Percentiles rank a stretch among this genome's conserved stretches.
Conservation (phyloP, 2,888 invertebrate species). For the Hoplodrina ambigua region DNA sequence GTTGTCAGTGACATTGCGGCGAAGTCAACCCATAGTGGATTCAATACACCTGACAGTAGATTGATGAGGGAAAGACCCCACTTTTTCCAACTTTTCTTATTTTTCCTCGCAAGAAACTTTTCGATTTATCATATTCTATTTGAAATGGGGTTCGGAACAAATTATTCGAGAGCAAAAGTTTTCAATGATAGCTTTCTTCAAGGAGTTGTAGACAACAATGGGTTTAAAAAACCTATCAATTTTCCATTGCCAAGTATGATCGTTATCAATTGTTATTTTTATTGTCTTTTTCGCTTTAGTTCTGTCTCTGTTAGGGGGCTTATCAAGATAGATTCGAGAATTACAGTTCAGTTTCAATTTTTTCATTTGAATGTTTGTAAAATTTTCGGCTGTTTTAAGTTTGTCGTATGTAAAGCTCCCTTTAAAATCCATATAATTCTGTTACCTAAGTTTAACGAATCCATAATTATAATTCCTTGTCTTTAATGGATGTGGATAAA, state of each 20-base stretch:
- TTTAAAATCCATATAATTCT: background rate
- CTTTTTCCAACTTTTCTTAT: conserved; percentile 73
- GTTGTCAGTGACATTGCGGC: conserved; percentile 57
- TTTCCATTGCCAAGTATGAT: conserved; percentile 16
- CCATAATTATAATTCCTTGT: background rate
- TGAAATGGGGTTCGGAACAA: conserved; percentile 70
- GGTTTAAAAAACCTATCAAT: conserved; percentile 34
- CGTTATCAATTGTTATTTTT: conserved; percentile 9
- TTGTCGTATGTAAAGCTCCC: background rate
- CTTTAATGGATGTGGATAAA: background rate
- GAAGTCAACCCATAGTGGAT: conserved; percentile 59
- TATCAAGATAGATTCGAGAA: background rate
- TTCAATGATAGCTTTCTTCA: conserved; percentile 47
- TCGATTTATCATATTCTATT: conserved; percentile 79
- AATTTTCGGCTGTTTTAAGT: background rate
- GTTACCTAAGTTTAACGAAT: background rate
- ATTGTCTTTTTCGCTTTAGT: conserved; percentile 6
- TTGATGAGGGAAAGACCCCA: conserved; percentile 78
- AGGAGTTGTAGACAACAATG: conserved; percentile 34
- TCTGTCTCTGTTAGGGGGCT: background rate
- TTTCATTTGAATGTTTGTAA: too few species aligned
- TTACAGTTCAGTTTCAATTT: background rate
- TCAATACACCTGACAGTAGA: conserved; percentile 74
- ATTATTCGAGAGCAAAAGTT: conserved; percentile 72
- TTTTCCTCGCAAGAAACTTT: conserved; percentile 74